phyloP scores from a whole-genome alignment of 2,888 invertebrate genomes.

The Lacanobia wlatinum region DNA sequence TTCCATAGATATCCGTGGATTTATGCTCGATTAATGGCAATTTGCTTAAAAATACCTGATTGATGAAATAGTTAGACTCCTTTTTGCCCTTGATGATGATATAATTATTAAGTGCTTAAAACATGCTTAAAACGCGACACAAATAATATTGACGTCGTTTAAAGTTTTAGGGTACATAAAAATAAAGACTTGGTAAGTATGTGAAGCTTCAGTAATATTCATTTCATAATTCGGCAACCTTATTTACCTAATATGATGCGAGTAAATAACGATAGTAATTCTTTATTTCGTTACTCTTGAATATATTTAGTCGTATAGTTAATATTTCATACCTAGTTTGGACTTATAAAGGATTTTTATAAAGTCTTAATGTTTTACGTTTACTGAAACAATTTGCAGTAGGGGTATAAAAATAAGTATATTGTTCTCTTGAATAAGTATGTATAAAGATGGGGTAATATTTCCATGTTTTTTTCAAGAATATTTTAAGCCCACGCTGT shows the following conservation, averaged over 20 bases:
- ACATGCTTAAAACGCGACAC: no score
- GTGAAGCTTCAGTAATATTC: not conserved
- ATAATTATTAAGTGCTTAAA: no score
- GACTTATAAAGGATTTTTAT: not conserved
- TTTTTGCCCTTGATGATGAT: no score
- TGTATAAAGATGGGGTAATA: slow-evolving; percentile 9
- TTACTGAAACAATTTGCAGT: slow-evolving; percentile 1
- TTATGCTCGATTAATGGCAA: no score
- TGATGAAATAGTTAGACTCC: no score
- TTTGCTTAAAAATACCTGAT: no score
- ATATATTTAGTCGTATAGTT: not conserved
- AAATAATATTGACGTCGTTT: no score
- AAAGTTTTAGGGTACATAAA: no score
- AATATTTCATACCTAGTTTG: not conserved
- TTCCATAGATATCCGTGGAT: no score
- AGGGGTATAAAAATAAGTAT: not conserved
- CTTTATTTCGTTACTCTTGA: not conserved
- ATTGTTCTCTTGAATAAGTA: slow-evolving; percentile 3
- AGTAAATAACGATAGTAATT: not conserved
- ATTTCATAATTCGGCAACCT: not conserved
- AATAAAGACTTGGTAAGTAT: not conserved
- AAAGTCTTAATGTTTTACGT: not conserved
- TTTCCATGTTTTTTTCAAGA: not conserved
- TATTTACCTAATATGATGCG: not conserved
- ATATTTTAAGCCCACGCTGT: not conserved